Evolutionary conservation across 2,113 vertebrate genomes (phyloP).

Genomic region (Alexandromys fortis): DNA sequence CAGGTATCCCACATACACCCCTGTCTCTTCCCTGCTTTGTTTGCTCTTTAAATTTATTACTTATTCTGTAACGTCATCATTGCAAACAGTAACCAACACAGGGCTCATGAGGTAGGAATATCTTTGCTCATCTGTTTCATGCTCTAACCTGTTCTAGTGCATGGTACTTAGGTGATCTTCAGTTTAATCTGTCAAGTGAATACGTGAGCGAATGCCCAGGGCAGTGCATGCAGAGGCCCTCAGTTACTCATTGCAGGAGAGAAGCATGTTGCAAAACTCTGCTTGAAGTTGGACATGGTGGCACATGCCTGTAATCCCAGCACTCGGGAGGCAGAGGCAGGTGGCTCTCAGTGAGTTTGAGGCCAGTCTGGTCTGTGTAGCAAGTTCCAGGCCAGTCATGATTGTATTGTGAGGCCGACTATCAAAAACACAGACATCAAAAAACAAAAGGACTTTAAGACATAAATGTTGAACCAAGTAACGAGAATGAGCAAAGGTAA

Average conservation of each 20-base stretch:
- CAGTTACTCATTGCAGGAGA: not conserved
- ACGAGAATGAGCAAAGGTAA: not conserved
- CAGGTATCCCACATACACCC: not conserved
- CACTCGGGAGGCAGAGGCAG: not conserved
- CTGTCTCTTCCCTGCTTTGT: not conserved
- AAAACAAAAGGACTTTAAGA: not conserved
- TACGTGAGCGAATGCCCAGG: accelerated
- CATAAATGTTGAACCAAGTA: not conserved
- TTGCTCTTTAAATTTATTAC: not conserved
- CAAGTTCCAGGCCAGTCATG: not conserved
- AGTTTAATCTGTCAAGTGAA: not conserved
- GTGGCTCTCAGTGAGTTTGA: not conserved
- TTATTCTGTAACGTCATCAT: not conserved
- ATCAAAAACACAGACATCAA: not conserved
- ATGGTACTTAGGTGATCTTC: not conserved
- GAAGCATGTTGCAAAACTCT: not conserved
- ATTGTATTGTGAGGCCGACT: not conserved
- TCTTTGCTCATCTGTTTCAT: not conserved
- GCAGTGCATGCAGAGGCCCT: not conserved
- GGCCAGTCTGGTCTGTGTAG: not conserved
- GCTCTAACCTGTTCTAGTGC: not conserved
- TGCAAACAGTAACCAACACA: not conserved
- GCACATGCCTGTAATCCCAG: not conserved
- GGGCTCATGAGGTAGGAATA: not conserved
- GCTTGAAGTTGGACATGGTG: not conserved